Conservation (phyloP, 2,888 invertebrate species). For the Cryptosula pallasiana region DNA sequence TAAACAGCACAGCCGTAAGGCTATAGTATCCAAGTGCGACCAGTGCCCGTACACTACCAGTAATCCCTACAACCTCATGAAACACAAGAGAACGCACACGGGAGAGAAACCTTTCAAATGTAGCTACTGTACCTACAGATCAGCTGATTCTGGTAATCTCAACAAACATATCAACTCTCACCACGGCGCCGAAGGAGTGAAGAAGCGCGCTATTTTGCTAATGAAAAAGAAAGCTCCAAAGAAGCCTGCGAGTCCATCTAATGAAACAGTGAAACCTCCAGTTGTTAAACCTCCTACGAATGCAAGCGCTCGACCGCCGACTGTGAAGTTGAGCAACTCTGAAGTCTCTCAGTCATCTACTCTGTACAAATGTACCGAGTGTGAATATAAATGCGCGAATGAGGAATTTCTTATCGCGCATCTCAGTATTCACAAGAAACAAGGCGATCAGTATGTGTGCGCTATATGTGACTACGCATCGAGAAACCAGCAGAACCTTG, state of each 20-base stretch:
- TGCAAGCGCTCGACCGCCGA: background rate
- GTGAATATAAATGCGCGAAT: constrained; percentile 10
- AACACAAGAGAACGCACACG: constrained; percentile 15
- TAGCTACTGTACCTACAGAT: constrained; percentile 2
- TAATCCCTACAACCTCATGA: constrained; percentile 20
- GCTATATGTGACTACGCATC: constrained; percentile 9
- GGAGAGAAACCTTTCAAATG: constrained; percentile 21
- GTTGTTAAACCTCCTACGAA: background rate
- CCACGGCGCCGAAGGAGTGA: constrained; percentile 2
- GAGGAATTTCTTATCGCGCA: constrained; percentile 11
- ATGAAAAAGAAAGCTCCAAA: constrained; percentile 11
- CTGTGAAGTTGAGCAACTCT: background rate
- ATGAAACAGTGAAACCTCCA: background rate
- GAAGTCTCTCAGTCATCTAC: background rate
- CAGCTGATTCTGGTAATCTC: constrained; percentile 18
- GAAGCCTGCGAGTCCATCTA: background rate
- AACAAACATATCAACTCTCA: constrained; percentile 21
- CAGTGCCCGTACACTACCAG: constrained; percentile 19
- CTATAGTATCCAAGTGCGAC: constrained; percentile 4
- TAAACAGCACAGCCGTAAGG: constrained; percentile 10
- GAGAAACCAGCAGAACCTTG: constrained; percentile 15
- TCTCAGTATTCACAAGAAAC: constrained; percentile 22
- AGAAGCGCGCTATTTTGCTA: background rate
- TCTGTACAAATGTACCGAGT: constrained; percentile 13
- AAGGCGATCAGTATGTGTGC: constrained; percentile 22